Base-by-base conservation (phyloP, 1,140 invertebrate species). In the Megalopta genalis region DNA sequence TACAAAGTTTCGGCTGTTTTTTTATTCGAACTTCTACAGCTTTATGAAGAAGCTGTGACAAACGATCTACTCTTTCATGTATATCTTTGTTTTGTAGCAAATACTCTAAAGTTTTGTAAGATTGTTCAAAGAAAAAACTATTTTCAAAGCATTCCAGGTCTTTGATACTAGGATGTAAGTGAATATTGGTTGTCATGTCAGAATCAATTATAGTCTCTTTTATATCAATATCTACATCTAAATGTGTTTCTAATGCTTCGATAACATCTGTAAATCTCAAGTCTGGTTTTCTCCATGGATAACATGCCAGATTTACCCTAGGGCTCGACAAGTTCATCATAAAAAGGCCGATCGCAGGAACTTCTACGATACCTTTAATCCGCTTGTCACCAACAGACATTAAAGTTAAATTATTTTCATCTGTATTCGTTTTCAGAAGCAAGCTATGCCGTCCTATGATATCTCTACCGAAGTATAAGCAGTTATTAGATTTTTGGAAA, bases 391-490 rank as follows among this genome's bases (percentile, higher is more conserved):
- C 94, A 70, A 95, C 95, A 90, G 95, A 96, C 81, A 94, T 94
- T 46, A 96, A 87, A 46, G 95, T 87, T 62, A 95, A 86, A 39
- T 90, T 86, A 60, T 92, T 81, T 14, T 84, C 71, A 66, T 86
- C 71, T 12, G 91, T 79, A 83, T 92, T 89, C 81, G 94, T 91
- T 88, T 95, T 94, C 88, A 97, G 94, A 23, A 98, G 92, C 54
- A 98, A 93, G 92, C 97, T 97, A 81, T 97, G 95, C 83, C 98
- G 94, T 37, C 98, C 98, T 91, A 98, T 95, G 81, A 94, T 93
- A 93, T 99, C 98, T 90, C 98, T 94, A 10, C 95, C 96, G 93
- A 98, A 98, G 93, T 96, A 98, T 54, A 99, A 82, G 21, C 88
- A 90, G 66, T 95, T 93, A 5, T 87, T 89, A 54, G 81, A 78